Percentiles rank a stretch among this genome's conserved stretches.
These are phyloP conservation scores for Spinibarbus caldwelli DNA, from an alignment of 2,797 vertebrate genomes.

Conservation along the genomic window DNA sequence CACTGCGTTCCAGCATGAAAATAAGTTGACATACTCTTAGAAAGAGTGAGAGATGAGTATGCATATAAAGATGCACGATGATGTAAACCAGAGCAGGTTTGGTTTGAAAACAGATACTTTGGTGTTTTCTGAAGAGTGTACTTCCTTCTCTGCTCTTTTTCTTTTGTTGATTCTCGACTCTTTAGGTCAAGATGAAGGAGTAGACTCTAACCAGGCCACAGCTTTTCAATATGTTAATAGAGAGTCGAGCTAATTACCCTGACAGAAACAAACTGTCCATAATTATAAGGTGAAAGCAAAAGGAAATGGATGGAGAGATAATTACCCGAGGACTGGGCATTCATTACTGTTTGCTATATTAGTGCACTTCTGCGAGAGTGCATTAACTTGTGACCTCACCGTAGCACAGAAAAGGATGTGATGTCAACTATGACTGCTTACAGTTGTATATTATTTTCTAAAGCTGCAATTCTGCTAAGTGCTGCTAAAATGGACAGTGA, in stretches of 20 bases:
- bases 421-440: background rate
- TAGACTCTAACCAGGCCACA: conserved; percentile 62
- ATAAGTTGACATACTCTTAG: conserved; percentile 12
- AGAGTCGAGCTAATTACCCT: conserved; percentile 63
- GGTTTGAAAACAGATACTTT: background rate
- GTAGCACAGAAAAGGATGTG: conserved; percentile 11
- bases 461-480: background rate
- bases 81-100: conserved; percentile 20
- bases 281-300: conserved; percentile 54
- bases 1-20: background rate
- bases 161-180: background rate
- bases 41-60: background rate
- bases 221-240: conserved; percentile 56
- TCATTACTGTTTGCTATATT: conserved; percentile 19
- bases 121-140: background rate
- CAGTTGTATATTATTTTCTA: background rate
- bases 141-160: background rate
- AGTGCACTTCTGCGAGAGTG: background rate
- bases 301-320: conserved; percentile 45
- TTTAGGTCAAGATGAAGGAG: background rate
- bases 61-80: background rate
- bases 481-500: background rate
- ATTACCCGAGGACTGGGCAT: conserved; percentile 29
- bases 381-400: background rate
- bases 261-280: conserved; percentile 54